phyloP scores from a whole-genome alignment of 2,888 invertebrate species.

The Parnassius apollo region DNA sequence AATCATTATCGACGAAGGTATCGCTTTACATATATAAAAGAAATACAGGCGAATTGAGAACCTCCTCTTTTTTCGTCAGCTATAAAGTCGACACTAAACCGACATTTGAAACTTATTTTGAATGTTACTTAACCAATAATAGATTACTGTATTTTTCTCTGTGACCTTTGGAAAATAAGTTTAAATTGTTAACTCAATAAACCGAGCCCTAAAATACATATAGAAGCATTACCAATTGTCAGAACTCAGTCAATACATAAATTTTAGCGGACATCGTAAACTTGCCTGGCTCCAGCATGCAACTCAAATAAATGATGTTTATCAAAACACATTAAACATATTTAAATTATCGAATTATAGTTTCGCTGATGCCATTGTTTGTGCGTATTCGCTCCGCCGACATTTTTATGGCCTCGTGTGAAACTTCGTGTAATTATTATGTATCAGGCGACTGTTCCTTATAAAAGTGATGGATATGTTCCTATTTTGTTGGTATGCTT shows the following conservation, averaged over 20 bases:
- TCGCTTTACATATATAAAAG: no score
- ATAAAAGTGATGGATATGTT: conserved; percentile 25
- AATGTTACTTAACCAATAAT: no score
- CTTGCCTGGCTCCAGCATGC: background rate
- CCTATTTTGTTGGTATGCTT: conserved; percentile 21
- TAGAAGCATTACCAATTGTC: no score
- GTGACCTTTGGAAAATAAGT: no score
- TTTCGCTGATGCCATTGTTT: conserved; percentile 14
- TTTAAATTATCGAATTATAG: conserved; percentile 14
- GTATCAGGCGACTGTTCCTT: conserved; percentile 21
- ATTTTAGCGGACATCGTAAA: conserved; percentile 9
- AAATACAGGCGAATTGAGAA: no score
- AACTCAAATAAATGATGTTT: conserved; percentile 4
- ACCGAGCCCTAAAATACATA: no score
- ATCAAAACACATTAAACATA: conserved; percentile 16
- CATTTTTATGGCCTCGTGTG: conserved; percentile 18
- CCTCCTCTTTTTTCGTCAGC: no score
- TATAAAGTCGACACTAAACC: no score
- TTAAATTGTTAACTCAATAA: no score
- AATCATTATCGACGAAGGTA: no score
- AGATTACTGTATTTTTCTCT: no score
- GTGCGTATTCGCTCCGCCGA: conserved; percentile 16
- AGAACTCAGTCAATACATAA: background rate
- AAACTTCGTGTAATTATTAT: conserved; percentile 21
- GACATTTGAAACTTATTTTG: no score